Conservation (phyloP, 2,888 invertebrate species). For the Argyra leucocephala region DNA sequence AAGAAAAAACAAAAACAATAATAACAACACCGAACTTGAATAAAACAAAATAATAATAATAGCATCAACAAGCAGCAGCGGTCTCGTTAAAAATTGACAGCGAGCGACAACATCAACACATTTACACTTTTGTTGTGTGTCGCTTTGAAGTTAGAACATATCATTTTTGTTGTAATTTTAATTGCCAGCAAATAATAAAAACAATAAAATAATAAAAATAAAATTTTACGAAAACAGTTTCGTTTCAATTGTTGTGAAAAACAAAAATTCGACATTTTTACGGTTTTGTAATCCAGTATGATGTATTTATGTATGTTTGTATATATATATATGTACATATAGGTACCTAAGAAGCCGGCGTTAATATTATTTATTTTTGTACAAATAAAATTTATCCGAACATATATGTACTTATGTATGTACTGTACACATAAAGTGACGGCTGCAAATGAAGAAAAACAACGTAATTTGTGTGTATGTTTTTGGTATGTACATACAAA, state of each 20-base stretch:
- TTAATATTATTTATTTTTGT: background rate
- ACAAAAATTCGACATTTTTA: too few species aligned
- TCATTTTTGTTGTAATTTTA: background rate
- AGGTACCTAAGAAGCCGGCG: too few species aligned
- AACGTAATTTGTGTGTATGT: too few species aligned
- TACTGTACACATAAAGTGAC: background rate
- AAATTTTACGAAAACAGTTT: background rate
- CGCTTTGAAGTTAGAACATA: background rate
- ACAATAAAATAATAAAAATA: background rate
- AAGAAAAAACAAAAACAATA: background rate
- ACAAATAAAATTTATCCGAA: too few species aligned
- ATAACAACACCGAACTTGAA: background rate
- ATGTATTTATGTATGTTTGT: background rate
- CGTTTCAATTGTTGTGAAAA: background rate
- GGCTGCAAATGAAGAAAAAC: too few species aligned
- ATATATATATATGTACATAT: too few species aligned
- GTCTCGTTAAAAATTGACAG: background rate
- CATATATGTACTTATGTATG: background rate
- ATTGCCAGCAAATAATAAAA: background rate
- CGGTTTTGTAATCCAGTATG: background rate
- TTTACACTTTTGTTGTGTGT: background rate
- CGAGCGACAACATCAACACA: too few species aligned
- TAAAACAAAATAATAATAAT: background rate
- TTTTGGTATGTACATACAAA: background rate
- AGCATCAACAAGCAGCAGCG: background rate